Percentiles rank a stretch among this genome's conserved stretches.
phyloP scores from a whole-genome alignment of 2,888 invertebrate species.

The Thecophora atra region DNA sequence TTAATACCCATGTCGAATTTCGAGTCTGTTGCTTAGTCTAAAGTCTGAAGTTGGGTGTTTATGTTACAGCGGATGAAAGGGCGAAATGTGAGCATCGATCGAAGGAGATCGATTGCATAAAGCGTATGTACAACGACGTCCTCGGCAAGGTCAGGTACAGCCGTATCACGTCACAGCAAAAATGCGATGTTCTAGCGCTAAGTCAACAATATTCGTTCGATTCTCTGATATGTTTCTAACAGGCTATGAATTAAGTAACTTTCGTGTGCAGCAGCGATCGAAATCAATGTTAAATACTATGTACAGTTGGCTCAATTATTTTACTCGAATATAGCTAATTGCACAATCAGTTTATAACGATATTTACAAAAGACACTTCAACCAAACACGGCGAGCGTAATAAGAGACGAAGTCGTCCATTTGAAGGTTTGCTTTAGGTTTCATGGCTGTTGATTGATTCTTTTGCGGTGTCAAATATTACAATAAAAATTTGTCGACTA shows the following conservation, averaged over 20 bases:
- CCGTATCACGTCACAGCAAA: constrained; percentile 34
- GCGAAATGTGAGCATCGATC: background rate
- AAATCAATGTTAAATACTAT: no score
- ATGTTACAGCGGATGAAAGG: background rate
- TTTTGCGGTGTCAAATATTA: background rate
- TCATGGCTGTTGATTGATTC: background rate
- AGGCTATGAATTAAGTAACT: constrained; percentile 57
- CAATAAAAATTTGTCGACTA: background rate
- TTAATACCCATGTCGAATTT: background rate
- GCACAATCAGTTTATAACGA: background rate
- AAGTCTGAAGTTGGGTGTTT: background rate
- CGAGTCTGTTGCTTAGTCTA: background rate
- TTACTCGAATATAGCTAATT: no score
- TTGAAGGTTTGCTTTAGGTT: background rate
- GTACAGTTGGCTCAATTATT: no score
- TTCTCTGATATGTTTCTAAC: constrained; percentile 65
- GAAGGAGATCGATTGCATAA: background rate
- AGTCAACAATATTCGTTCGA: constrained; percentile 35
- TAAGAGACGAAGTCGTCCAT: no score
- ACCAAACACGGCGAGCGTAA: no score
- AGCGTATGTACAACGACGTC: constrained; percentile 27
- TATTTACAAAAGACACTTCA: background rate
- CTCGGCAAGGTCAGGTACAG: constrained; percentile 27
- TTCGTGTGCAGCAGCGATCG: background rate
- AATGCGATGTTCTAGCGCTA: constrained; percentile 25